Conservation (phyloP, 1,140 invertebrate species). For the Drosophila jambulina region DNA sequence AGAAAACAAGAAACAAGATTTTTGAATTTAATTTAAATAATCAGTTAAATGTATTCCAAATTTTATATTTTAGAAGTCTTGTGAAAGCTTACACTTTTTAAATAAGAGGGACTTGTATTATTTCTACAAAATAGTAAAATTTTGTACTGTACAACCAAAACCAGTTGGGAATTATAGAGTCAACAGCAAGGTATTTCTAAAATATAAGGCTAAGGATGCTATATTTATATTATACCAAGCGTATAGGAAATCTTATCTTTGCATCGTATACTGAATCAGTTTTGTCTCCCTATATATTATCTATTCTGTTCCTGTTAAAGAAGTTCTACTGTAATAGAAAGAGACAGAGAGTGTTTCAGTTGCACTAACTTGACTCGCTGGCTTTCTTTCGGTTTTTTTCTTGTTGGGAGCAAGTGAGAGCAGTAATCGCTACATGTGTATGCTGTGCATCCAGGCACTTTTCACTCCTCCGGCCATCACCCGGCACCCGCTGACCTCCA, state of each 20-base stretch:
- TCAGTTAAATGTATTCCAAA: not conserved
- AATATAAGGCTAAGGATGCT: fast-evolving
- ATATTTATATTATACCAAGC: not conserved
- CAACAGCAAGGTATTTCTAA: not conserved
- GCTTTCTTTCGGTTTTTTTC: not conserved
- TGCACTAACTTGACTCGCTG: constrained; percentile 30
- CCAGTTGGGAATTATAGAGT: not conserved
- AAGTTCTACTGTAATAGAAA: constrained; percentile 17
- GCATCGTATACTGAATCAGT: not conserved
- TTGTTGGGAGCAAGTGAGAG: constrained; percentile 20
- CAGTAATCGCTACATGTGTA: constrained; percentile 64
- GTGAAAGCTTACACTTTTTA: not conserved
- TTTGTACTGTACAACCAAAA: not conserved
- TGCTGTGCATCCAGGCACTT: constrained; percentile 44
- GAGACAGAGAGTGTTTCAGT: constrained; percentile 10
- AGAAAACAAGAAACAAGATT: not conserved
- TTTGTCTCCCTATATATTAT: not conserved
- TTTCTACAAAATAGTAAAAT: not conserved
- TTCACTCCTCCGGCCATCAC: constrained; percentile 7
- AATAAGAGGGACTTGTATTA: too few species aligned
- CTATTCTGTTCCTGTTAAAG: not conserved
- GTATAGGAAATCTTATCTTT: not conserved
- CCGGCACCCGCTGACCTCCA: constrained; percentile 46
- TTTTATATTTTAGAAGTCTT: too few species aligned
- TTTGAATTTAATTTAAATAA: not conserved